phyloP scores from a whole-genome alignment of 1,140 invertebrate genomes.

The Diploscapter pachys region DNA sequence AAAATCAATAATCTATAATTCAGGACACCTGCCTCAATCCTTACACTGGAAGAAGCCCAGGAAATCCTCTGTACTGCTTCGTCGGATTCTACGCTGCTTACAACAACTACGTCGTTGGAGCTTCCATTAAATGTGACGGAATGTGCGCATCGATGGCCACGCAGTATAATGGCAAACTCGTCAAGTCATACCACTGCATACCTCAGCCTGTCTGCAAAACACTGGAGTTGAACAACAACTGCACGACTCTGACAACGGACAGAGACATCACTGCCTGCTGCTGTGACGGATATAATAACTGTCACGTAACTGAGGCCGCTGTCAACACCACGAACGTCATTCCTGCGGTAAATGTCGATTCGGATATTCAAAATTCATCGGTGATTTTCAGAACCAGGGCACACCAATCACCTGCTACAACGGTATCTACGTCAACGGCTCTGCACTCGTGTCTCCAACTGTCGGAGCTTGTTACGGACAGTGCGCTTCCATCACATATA shows the following conservation, averaged over 20 bases:
- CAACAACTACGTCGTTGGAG: constrained; percentile 12
- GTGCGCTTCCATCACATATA: constrained; percentile 24
- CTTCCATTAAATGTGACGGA: constrained; percentile 13
- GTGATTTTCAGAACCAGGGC: constrained; percentile 27
- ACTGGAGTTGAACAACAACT: constrained; percentile 16
- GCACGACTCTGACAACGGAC: constrained; percentile 12
- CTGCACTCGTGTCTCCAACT: background rate
- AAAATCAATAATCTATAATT: no score
- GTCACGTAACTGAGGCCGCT: constrained; percentile 11
- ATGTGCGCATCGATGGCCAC: constrained; percentile 21
- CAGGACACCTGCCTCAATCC: constrained; percentile 17
- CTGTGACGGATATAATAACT: constrained; percentile 27
- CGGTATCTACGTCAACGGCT: constrained; percentile 13
- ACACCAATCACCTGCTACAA: constrained; percentile 25
- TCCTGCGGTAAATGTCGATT: background rate
- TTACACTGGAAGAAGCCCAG: constrained; percentile 22
- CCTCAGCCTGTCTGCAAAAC: constrained; percentile 13
- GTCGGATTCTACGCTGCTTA: constrained; percentile 28
- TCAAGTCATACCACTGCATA: constrained; percentile 26
- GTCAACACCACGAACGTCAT: constrained; percentile 24
- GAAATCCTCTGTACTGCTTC: constrained; percentile 29
- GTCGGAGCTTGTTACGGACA: constrained; percentile 25
- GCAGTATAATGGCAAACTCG: constrained; percentile 4
- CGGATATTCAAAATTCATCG: constrained; percentile 16
- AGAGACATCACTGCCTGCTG: constrained; percentile 22